Base-by-base conservation (phyloP, 2,797 vertebrate genomes). In the Falco rusticolus region DNA sequence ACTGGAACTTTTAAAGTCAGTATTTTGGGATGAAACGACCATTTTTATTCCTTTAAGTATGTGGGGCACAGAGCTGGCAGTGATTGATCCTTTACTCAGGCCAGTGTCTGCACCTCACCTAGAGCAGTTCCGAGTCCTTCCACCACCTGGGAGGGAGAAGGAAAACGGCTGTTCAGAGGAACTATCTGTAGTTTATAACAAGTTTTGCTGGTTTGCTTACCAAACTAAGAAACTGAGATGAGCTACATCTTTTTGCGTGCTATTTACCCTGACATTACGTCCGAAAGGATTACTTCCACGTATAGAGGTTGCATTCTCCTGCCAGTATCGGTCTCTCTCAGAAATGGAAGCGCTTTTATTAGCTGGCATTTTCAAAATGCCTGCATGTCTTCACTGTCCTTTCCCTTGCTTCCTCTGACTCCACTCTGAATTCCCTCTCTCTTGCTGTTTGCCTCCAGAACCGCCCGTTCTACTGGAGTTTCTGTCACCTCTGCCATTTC, bases 381-480 rank as follows among this genome's bases (percentile, higher is more conserved):
- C 80, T 43, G 50, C 47, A 2, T 34, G 24, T 25, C 65, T 68
- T 70, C 47, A 5, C 29, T 61, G 25, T 65, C 47, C 29, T 85
- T 86, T 80, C 37, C 16, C 47, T 69, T 65, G 16, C 43, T 77
- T 39, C 65, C 31, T 31, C 56, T 29, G 19, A 18, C 6, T 75
- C 20, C 26, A 6, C 41, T 75, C 47, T 21, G n/a, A 82, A 15
- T n/a, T 81, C 79, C 24, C 4, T 50, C 53, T 70, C 22, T 57
- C 56, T 60, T 31, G n/a, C 33, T 41, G 22, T 84, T 68, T 94
- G 34, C 66, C 41, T 57, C 33, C 41, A 61, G 66, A 43, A 69
- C 63, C 1, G 0, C 15, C 64, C 4, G 1, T 53, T 53, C 87
- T 60, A 3, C 41, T 51, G 33, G 37, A n/a, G 29, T 70, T 80